Base-by-base conservation (phyloP, 2,888 invertebrate species). In the Xylota segnis region DNA sequence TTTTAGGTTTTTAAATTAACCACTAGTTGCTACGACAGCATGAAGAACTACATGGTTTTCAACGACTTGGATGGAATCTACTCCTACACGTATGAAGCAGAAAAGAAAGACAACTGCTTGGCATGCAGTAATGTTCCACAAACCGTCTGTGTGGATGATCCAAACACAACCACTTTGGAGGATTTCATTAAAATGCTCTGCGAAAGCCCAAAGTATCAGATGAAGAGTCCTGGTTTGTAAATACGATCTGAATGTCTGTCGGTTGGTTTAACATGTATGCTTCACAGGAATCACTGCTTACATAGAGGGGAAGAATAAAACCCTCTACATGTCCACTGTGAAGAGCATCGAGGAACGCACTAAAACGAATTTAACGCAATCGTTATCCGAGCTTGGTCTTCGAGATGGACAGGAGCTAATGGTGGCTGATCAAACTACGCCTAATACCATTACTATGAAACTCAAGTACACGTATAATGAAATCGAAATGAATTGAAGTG, bases 21-120 rank as follows among this genome's bases (percentile, higher is more conserved):
- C 0, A 97, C 98, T 34, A 98, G 97, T 88, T 98, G 98, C 90
- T 97, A 96, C 88, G 94, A 95, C 1, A 96, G 96, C 43, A 94
- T 99, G 93, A 96, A 98, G 91, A 99, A 99, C 93, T 99, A 99
- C 90, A 95, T 99, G 95, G 97, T 99, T 78, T 96, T 99, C 90
- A 99, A 98, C 90, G 97, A 99, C 93, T 94, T 96, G 0, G 98
- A 98, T 90, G 99, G 99, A 0, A 96, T 99, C 40, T 99, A 99
- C 90, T 97, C 98, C 0, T 98, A 98, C 90, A 98, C 98, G 0
- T 99, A 98, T 91, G 96, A 96, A 91, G 97, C 98, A 0, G 98
- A 98, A 90, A 96, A 94, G 89, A 97, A 96, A 88, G 92, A 95
- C 0, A 96, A 96, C 90, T 99, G 99, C 91, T 93, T 98, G 61